Conservation (phyloP, 1,140 invertebrate genomes). For the Euwallacea similis region DNA sequence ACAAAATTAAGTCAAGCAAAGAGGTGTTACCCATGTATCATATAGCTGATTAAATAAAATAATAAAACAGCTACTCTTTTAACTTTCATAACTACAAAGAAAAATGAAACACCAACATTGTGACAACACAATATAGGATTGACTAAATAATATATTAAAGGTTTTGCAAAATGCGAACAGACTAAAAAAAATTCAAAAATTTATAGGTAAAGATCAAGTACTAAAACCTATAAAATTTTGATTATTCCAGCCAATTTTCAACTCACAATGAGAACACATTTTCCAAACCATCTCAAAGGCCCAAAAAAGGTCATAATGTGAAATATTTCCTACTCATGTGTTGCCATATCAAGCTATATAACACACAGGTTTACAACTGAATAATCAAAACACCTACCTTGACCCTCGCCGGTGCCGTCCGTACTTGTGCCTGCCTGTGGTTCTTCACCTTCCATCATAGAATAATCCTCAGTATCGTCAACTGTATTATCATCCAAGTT, state of each 20-base stretch:
- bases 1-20: constrained; percentile 12
- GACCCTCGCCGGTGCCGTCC: constrained; percentile 47
- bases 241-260: not conserved
- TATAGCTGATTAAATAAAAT: constrained; percentile 23
- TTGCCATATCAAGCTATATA: constrained; percentile 29
- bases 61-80: not conserved
- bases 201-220: no score
- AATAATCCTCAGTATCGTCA: constrained; percentile 49
- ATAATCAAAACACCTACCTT: constrained; percentile 49
- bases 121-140: not conserved
- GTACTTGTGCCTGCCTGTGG: constrained; percentile 48
- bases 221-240: no score
- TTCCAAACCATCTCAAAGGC: no score
- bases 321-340: constrained; percentile 1
- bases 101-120: not conserved
- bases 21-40: constrained; percentile 8
- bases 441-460: constrained; percentile 50
- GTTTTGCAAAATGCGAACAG: no score
- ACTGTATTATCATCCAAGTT: constrained; percentile 42
- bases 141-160: no score
- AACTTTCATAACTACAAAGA: constrained; percentile 1
- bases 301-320: not conserved
- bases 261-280: not conserved
- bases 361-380: constrained; percentile 24
- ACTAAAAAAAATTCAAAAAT: no score